Conservation (phyloP, 2,797 vertebrate species). For the Trachops cirrhosus region DNA sequence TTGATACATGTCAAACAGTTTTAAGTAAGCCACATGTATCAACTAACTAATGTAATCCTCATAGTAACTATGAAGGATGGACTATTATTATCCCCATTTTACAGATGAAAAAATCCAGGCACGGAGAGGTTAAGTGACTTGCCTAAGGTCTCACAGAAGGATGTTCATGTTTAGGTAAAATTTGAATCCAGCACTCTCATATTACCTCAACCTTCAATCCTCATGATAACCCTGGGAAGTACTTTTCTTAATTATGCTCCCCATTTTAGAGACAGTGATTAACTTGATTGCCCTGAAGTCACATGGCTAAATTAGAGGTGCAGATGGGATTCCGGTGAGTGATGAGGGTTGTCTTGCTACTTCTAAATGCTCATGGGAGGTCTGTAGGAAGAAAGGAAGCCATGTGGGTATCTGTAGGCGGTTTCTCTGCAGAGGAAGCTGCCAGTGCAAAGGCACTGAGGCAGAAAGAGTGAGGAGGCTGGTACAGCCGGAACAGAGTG, state of each 20-base stretch:
- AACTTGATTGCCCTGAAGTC: not conserved
- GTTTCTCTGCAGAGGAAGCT: not conserved
- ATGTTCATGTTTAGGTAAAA: not conserved
- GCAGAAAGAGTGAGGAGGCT: not conserved
- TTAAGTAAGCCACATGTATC: not conserved
- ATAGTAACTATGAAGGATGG: not conserved
- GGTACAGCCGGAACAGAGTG: not conserved
- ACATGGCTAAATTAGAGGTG: not conserved
- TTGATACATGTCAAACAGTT: not conserved
- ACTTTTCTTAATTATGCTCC: not conserved
- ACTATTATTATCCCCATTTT: not conserved
- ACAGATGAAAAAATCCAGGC: not conserved
- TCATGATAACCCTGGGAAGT: not conserved
- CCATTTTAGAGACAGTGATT: not conserved
- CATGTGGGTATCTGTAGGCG: rapidly evolving
- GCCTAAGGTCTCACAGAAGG: not conserved
- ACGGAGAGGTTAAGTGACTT: not conserved
- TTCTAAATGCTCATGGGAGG: not conserved
- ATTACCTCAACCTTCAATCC: not conserved
- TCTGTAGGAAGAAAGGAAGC: not conserved
- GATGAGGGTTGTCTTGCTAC: not conserved
- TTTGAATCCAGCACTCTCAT: not conserved
- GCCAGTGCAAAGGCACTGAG: not conserved
- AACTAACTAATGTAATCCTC: not conserved
- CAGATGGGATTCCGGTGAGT: not conserved